phyloP scores from a whole-genome alignment of 2,113 vertebrate genomes.

The Fulmarus glacialis region DNA sequence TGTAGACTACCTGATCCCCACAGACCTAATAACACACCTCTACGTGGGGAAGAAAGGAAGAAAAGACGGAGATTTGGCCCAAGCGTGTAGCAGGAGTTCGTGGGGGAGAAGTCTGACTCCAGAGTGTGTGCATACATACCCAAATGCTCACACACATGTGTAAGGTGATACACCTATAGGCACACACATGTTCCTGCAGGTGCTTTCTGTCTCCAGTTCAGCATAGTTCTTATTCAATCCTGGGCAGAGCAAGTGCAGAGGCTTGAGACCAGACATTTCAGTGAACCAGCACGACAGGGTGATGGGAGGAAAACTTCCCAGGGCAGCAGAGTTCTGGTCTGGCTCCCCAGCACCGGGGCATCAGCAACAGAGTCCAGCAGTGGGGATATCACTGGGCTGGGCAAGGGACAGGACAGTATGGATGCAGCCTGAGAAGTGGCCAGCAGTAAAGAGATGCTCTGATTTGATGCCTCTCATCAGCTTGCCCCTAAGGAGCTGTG shows the following conservation, averaged over 20 bases:
- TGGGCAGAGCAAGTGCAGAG: not conserved
- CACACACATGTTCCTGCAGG: not conserved
- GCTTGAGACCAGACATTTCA: not conserved
- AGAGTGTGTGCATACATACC: not conserved
- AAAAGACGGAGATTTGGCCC: not conserved
- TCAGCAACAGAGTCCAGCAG: not conserved
- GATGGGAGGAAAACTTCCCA: not conserved
- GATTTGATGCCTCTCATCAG: not conserved
- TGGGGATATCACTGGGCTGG: not conserved
- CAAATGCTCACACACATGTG: not conserved
- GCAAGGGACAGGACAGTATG: not conserved
- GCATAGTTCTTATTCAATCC: not conserved
- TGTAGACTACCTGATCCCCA: constrained; percentile 26
- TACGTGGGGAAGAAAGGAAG: not conserved
- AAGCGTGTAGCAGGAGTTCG: not conserved
- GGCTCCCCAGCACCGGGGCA: not conserved
- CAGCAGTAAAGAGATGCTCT: not conserved
- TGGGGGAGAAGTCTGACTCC: not conserved
- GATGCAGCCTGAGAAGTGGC: not conserved
- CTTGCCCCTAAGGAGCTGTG: not conserved
- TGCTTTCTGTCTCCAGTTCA: not conserved
- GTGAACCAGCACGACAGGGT: not conserved
- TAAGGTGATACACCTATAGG: not conserved
- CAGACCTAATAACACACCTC: not conserved
- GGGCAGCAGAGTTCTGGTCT: not conserved